These are phyloP conservation scores for Microdon myrmicae DNA, from an alignment of 2,888 invertebrate species.

Conservation along the genomic window DNA sequence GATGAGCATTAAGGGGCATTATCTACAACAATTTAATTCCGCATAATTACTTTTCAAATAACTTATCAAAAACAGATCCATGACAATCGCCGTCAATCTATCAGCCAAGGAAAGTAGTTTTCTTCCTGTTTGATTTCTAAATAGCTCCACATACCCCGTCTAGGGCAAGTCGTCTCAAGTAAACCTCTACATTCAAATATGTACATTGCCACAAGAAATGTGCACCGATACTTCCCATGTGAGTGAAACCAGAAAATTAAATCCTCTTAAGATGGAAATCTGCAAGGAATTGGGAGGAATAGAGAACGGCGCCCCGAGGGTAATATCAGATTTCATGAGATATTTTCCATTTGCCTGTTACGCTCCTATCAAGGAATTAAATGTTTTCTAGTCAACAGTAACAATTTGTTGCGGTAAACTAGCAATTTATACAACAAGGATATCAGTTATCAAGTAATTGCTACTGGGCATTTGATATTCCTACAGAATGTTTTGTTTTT, in stretches of 20 bases:
- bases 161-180: no score
- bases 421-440: slow-evolving; percentile 49
- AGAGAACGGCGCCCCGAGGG: slow-evolving; percentile 34
- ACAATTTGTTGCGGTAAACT: slow-evolving; percentile 50
- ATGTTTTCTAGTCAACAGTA: slow-evolving; percentile 46
- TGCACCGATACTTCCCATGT: slow-evolving; percentile 41
- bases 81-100: no score
- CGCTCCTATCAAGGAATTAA: slow-evolving; percentile 44
- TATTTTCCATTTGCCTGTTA: slow-evolving; percentile 34
- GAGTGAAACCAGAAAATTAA: slow-evolving; percentile 35
- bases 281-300: slow-evolving; percentile 16
- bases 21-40: no score
- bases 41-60: no score
- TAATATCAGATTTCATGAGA: slow-evolving; percentile 29
- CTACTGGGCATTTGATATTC: slow-evolving; percentile 33
- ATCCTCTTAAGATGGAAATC: slow-evolving; percentile 5
- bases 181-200: no score
- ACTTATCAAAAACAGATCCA: no score
- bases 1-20: no score
- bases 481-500: no score
- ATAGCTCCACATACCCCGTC: no score
- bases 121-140: no score
- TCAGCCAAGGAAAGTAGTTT: no score
- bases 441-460: slow-evolving; percentile 48
- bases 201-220: no score